Evolutionary conservation across 2,797 vertebrate species (phyloP), one percentile per base, ranked within the genome.

Genomic region (Sarcophilus harrisii): DNA sequence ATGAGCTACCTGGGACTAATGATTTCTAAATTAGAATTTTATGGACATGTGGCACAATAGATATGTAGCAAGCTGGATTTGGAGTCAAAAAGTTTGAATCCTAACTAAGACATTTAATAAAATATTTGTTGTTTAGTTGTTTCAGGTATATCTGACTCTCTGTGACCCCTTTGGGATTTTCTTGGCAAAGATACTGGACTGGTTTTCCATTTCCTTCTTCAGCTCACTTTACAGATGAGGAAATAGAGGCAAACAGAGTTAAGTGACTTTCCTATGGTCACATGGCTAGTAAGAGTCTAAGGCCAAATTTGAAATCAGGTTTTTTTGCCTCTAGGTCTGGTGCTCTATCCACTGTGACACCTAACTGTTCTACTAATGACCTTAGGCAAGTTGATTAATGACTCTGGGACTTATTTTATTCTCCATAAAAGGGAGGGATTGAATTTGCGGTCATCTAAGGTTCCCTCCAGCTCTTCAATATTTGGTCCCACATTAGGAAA

Each of bases 401-500:
- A 45, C 8, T 81, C 38, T 81, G 38, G 38, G 38, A 38, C 10
- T 45, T 38, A 28, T 87, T 87, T 49, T 24, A 66, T 2, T 73
- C 73, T 49, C 21, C 27, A 24, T 49, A 27, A 87, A 87, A 87
- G 27, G 24, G 24, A 87, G 38, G 38, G 38, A 10, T 49, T 87
- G 73, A 87, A 87, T 87, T 87, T 27, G 38, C 9, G 9, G 66
- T 73, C 16, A 38, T 73, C 18, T 73, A 87, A 87, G 38, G 73
- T 49, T 9, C 38, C 38, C 21, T 87, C 58, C 90, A 90, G 10
- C 27, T 45, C 92, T 81, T 91, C 73, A 94, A 32, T 21, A 89
- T 93, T 93, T 93, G 54, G 92, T 92, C 38, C 21, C 45, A 92
- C 24, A 62, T 57, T 57, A 66, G 89, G 96, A 94, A 62, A 49